Evolutionary conservation across 92 coral and sea anemone genomes (phyloP), one percentile per base, ranked within the genome.

Genomic region (Heliopora coerulea): DNA sequence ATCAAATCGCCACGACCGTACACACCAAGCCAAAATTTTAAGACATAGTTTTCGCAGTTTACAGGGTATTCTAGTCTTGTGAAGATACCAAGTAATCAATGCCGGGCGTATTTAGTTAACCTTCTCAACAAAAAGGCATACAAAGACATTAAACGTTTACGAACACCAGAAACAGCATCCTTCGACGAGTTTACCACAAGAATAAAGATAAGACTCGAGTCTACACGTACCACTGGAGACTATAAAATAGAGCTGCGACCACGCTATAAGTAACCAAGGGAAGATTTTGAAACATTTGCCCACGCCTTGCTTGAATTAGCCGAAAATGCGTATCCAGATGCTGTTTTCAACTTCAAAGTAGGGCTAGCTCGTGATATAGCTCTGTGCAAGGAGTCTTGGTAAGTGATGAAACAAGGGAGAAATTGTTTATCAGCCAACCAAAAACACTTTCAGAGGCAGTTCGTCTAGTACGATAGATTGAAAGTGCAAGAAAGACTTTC

Each of bases 271-370:
- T 48, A 54, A 58, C 54, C 66, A 13, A 74, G 42, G 17, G 84
- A 83, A 49, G 78, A 73, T 60, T 56, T 78, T 20, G 80, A 86
- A 14, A 61, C 54, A 17, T 83, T 78, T 49, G 80, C 90, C 41
- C 79, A 86, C 31, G 59, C 30, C 24, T 26, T 86, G 28, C 25
- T 76, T 73, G 84, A 86, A 34, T 59, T 86, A 65, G 79, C 46
- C 15, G 84, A 86, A 50, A 86, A 86, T 78, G 85, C 84, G 25
- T 79, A 83, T 58, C 91, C 85, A 35, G 79, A 86, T 42, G 84
- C 65, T 32, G 90, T 50, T 10, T 78, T 54, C 31, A 37, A 34
- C 14, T 74, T 86, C 62, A 79, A 82, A 59, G 80, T 54, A n/a
- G 82, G 77, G 62, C 57, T 83, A 20, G 75, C 87, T 17, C 62